Percentiles rank a stretch among this genome's conserved stretches.
phyloP scores from a whole-genome alignment of 2,797 vertebrate genomes.

The Acanthiza pusilla region DNA sequence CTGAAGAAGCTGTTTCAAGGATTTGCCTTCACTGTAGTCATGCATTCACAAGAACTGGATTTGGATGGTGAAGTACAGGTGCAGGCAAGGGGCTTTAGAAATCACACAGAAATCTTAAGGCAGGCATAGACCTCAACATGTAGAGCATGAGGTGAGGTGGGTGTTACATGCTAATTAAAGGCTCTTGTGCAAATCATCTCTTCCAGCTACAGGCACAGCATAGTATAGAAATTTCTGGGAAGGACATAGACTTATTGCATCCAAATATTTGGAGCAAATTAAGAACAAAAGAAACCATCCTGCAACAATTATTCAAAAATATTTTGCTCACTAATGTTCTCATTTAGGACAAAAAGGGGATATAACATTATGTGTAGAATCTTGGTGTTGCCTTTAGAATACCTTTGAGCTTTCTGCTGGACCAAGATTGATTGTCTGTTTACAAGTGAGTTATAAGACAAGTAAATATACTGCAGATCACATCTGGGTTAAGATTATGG shows the following conservation, averaged over 20 bases:
- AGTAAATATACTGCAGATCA: background rate
- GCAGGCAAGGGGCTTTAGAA: background rate
- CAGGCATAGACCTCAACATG: background rate
- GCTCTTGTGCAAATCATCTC: background rate
- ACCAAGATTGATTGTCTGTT: background rate
- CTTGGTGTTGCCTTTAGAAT: background rate
- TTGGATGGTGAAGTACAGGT: background rate
- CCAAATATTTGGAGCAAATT: background rate
- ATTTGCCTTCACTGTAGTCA: background rate
- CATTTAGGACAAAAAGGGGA: background rate
- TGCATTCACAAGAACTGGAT: background rate
- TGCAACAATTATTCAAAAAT: background rate
- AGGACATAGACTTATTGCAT: background rate
- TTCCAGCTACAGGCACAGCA: background rate
- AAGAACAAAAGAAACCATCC: background rate
- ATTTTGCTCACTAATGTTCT: constrained; percentile 5
- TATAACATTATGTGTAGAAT: background rate
- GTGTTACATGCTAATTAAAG: background rate
- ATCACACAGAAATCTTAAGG: background rate
- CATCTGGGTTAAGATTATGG: background rate
- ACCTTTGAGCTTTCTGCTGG: background rate
- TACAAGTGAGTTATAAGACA: constrained; percentile 11
- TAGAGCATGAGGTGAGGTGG: background rate
- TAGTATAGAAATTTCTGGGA: background rate
- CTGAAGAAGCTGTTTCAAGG: background rate